Conservation (phyloP, 2,888 invertebrate species). For the Mythimna albipuncta region DNA sequence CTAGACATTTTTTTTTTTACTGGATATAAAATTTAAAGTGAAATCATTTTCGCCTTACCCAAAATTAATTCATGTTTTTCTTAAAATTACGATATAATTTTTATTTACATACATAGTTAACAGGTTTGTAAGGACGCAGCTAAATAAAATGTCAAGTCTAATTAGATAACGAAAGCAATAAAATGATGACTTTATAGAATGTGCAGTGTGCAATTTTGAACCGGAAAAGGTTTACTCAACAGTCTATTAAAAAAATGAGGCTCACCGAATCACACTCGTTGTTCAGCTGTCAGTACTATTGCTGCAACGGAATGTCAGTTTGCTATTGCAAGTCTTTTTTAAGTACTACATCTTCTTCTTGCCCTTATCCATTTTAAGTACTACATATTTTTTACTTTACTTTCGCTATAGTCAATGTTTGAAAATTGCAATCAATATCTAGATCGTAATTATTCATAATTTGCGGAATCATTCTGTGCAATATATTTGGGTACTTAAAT, state of each 20-base stretch:
- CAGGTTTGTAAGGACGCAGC: background rate
- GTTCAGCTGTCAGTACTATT: background rate
- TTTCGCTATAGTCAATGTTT: slow-evolving; percentile 17
- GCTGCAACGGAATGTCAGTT: background rate
- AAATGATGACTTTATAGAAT: background rate
- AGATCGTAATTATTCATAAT: background rate
- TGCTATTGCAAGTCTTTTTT: background rate
- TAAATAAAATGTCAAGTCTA: background rate
- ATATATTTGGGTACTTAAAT: slow-evolving; percentile 47
- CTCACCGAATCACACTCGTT: background rate
- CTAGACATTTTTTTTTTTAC: background rate
- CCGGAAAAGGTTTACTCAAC: background rate
- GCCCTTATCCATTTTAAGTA: too few species aligned
- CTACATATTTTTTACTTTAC: background rate
- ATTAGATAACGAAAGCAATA: slow-evolving; percentile 4
- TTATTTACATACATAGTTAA: background rate
- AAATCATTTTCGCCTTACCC: background rate
- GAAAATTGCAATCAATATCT: background rate
- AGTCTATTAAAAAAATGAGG: background rate
- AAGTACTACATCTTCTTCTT: too few species aligned
- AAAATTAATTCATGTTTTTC: background rate
- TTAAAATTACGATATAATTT: background rate
- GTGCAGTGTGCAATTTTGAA: background rate
- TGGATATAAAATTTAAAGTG: too few species aligned
- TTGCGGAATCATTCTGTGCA: slow-evolving; percentile 31